Conservation (phyloP, 2,113 vertebrate species). For the Epinephelus cyanopodus region DNA sequence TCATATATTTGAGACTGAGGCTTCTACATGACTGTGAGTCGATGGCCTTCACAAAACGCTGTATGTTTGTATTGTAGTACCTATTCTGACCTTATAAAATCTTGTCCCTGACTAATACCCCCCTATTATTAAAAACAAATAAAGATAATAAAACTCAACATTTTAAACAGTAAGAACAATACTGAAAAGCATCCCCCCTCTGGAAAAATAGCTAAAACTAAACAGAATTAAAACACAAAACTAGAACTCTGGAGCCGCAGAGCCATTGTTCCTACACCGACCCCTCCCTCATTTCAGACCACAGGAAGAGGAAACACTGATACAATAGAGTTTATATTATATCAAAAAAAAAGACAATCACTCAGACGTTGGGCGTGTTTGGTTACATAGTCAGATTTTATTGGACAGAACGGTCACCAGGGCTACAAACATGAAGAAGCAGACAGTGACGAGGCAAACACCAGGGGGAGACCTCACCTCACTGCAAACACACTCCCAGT, state of each 20-base stretch:
- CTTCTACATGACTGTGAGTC: too few species aligned
- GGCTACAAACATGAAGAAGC: constrained; percentile 80
- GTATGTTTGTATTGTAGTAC: too few species aligned
- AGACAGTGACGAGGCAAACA: constrained; percentile 74
- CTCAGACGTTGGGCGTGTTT: not conserved
- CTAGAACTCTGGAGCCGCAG: not conserved
- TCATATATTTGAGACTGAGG: too few species aligned
- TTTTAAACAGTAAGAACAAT: too few species aligned
- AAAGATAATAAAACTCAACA: too few species aligned
- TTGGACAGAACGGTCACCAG: constrained; percentile 82
- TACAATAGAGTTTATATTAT: not conserved
- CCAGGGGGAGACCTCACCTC: constrained; percentile 78
- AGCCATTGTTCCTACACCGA: not conserved
- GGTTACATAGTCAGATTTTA: constrained; percentile 82
- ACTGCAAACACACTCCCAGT: constrained; percentile 42
- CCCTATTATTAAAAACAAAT: too few species aligned
- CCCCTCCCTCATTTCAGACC: not conserved
- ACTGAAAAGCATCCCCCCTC: too few species aligned
- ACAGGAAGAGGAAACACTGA: constrained; percentile 5
- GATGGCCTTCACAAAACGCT: too few species aligned
- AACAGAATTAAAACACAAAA: too few species aligned
- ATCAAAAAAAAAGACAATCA: not conserved
- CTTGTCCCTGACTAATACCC: too few species aligned
- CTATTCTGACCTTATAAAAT: too few species aligned
- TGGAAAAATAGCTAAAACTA: too few species aligned